A percentile compares a stretch with the other conserved stretches of the same genome.
Evolutionary conservation across 92 coral and sea anemone species (phyloP).

Genomic region (Actinernus sp.): DNA sequence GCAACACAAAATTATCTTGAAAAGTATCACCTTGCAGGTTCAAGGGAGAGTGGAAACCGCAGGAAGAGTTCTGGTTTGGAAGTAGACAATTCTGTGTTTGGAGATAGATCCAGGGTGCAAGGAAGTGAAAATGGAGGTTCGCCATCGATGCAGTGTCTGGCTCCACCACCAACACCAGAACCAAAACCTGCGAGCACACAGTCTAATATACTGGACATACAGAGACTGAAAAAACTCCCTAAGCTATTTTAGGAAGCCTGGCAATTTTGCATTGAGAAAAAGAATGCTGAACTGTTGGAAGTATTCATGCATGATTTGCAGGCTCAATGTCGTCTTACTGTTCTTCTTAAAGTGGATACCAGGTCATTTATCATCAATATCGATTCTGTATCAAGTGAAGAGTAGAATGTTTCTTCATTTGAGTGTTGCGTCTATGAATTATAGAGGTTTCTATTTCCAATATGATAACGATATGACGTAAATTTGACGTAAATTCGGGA

Average conservation of each 20-base stretch:
- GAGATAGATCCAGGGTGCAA: not conserved
- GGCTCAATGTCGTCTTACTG: no score
- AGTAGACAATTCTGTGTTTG: conserved; percentile 4
- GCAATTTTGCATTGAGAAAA: no score
- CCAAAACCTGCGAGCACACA: conserved; percentile 24
- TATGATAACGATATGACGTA: no score
- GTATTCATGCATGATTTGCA: no score
- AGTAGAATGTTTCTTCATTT: no score
- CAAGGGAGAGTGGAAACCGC: not conserved
- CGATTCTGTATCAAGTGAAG: no score
- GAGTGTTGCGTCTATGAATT: no score
- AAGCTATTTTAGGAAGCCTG: conserved; percentile 73
- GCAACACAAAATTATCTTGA: conserved; percentile 90
- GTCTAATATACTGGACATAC: conserved; percentile 82
- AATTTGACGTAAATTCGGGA: no score
- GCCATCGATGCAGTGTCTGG: conserved; percentile 48
- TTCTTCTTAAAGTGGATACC: no score
- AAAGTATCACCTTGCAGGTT: conserved; percentile 71
- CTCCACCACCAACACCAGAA: conserved; percentile 92
- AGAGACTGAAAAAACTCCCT: conserved; percentile 79
- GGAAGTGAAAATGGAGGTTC: conserved; percentile 15
- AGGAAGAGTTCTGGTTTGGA: not conserved
- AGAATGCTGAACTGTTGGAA: no score
- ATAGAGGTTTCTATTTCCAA: no score
- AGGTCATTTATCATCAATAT: no score